A percentile compares a stretch with the other conserved stretches of the same genome.
phyloP scores from a whole-genome alignment of 2,888 invertebrate species.

The Tenthredo notha region DNA sequence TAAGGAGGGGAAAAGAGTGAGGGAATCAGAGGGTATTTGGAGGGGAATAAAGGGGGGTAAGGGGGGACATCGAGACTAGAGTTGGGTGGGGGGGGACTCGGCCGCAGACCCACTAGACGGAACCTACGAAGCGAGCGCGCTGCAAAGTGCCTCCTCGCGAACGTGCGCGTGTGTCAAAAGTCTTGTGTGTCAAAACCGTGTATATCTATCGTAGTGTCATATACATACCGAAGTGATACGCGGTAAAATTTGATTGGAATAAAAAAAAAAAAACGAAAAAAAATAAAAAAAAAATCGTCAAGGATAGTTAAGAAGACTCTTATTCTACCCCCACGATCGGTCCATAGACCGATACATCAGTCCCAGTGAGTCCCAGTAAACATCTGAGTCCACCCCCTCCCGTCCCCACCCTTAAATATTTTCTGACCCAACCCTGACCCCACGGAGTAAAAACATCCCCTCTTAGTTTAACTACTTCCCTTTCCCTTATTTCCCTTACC shows the following conservation, averaged over 20 bases:
- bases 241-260: background rate
- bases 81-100: conserved; percentile 46
- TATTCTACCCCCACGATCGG: background rate
- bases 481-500: background rate
- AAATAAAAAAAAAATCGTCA: background rate
- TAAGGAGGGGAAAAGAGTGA: conserved; percentile 44
- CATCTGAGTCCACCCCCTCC: background rate
- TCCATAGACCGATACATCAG: background rate
- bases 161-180: conserved; percentile 52
- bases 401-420: background rate
- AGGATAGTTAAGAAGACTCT: background rate
- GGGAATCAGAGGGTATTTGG: conserved; percentile 58
- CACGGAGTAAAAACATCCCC: background rate
- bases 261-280: background rate
- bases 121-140: conserved; percentile 50
- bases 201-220: background rate
- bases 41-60: conserved; percentile 39
- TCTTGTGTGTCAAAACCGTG: conserved; percentile 21
- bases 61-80: conserved; percentile 57
- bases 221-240: background rate
- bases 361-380: conserved; percentile 12
- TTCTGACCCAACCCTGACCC: conserved; percentile 41
- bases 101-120: conserved; percentile 51
- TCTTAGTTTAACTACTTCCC: background rate
- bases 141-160: conserved; percentile 53